These are phyloP conservation scores for Ciconia nigra DNA, from an alignment of 2,797 vertebrate genomes.

Conservation along the genomic window DNA sequence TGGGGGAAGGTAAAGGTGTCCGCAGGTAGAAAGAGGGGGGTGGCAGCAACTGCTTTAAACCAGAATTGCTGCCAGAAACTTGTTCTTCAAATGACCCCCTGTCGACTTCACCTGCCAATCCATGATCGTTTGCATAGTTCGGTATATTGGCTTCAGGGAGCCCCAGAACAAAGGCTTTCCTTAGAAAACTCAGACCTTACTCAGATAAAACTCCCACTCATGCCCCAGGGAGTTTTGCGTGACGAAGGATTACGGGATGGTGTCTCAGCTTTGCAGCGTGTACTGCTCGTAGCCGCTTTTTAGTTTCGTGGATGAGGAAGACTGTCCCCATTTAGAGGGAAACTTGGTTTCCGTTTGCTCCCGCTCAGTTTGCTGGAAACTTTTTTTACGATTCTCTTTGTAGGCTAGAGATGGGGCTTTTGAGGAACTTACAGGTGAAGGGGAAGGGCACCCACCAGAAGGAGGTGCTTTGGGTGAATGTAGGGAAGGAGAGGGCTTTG, in stretches of 20 bases:
- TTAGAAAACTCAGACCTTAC: slow-evolving; percentile 12
- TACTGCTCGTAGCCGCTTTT: neutral
- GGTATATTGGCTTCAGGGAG: slow-evolving; percentile 7
- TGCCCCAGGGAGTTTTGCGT: slow-evolving; percentile 40
- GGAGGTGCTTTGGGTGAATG: neutral
- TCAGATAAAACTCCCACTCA: slow-evolving; percentile 50
- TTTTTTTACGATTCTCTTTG: neutral
- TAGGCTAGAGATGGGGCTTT: neutral
- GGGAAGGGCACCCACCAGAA: neutral
- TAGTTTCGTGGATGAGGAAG: slow-evolving; percentile 8
- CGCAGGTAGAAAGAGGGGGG: neutral
- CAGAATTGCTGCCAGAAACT: neutral
- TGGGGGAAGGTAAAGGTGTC: neutral
- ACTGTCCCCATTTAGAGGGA: neutral
- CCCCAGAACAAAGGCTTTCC: slow-evolving; percentile 38
- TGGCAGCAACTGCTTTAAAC: neutral
- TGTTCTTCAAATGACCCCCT: slow-evolving; percentile 17
- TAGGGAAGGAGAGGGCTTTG: neutral
- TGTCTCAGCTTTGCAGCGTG: neutral
- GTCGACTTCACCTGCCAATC: slow-evolving; percentile 11
- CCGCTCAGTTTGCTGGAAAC: neutral
- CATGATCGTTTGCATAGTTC: neutral
- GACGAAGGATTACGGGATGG: slow-evolving; percentile 13
- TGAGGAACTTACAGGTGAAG: neutral
- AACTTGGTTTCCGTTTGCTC: neutral